Percentiles rank a stretch among this genome's conserved stretches.
Evolutionary conservation across 2,113 vertebrate species (phyloP).

Genomic region (Stigmatopora argus): DNA sequence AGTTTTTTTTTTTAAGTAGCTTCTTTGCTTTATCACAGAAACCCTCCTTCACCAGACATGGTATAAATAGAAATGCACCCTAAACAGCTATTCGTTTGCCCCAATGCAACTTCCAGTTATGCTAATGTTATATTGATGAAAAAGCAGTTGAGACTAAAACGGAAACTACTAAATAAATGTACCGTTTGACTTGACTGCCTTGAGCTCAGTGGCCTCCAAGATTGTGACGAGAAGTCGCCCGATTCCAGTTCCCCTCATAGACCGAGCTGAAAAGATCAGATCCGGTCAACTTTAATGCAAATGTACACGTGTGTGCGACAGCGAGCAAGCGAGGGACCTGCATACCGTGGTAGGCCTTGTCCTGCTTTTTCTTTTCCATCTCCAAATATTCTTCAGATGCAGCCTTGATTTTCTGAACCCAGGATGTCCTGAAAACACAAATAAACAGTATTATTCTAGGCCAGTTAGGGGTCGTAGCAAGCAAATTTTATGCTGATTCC

Average conservation of each 20-base stretch:
- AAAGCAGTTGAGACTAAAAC: too few species aligned
- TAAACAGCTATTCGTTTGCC: too few species aligned
- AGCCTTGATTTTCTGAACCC: slow-evolving; percentile 96
- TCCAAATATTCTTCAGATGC: slow-evolving; percentile 89
- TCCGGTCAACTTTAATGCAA: background rate
- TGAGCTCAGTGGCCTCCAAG: slow-evolving; percentile 88
- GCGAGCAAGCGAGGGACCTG: background rate
- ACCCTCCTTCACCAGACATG: too few species aligned
- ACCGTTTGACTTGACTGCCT: slow-evolving; percentile 86
- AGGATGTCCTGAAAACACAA: slow-evolving; percentile 77
- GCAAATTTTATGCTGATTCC: too few species aligned
- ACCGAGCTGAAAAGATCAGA: slow-evolving; percentile 74
- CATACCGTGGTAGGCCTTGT: slow-evolving; percentile 76
- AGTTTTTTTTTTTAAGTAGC: too few species aligned
- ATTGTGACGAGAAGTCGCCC: slow-evolving; percentile 89
- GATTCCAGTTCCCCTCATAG: slow-evolving; percentile 83
- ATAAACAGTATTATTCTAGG: slow-evolving; percentile 1
- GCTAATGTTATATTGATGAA: too few species aligned
- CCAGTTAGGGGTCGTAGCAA: too few species aligned
- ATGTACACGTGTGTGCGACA: background rate
- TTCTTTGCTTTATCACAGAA: too few species aligned
- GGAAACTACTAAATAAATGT: background rate
- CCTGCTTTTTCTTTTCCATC: slow-evolving; percentile 88
- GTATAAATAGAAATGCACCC: too few species aligned
- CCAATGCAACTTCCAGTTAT: too few species aligned